Percentiles rank a stretch among this genome's conserved stretches.
Evolutionary conservation across 2,888 invertebrate genomes (phyloP).

Genomic region (Physocephala rufipes): DNA sequence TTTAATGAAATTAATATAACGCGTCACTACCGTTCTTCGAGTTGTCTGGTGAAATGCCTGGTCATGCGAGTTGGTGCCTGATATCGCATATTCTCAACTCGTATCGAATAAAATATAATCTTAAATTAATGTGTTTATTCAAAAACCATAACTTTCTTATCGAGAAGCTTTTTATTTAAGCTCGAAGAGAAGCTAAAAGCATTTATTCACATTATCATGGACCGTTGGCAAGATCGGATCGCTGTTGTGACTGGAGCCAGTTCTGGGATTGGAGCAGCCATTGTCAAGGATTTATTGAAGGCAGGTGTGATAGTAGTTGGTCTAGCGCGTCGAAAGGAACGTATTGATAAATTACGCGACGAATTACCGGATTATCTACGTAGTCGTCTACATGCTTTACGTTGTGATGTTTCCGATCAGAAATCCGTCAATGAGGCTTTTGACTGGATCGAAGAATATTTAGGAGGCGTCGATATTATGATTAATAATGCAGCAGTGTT

Average conservation of each 20-base stretch:
- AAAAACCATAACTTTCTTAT: no score
- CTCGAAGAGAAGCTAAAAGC: neutral
- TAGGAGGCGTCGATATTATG: conserved; percentile 70
- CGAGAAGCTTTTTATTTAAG: no score
- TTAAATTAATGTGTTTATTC: no score
- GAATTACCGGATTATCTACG: conserved; percentile 50
- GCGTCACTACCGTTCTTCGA: no score
- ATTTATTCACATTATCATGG: conserved; percentile 64
- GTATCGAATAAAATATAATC: no score
- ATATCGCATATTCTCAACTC: no score
- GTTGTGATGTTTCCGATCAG: conserved; percentile 69
- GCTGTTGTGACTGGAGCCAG: conserved; percentile 75
- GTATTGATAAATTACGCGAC: conserved; percentile 58
- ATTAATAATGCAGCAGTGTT: conserved; percentile 71
- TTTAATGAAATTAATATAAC: no score
- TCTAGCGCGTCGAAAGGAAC: conserved; percentile 67
- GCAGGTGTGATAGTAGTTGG: conserved; percentile 70
- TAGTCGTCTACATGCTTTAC: conserved; percentile 54
- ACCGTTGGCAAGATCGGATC: conserved; percentile 71
- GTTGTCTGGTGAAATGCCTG: no score
- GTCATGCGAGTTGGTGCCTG: no score
- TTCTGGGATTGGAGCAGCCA: conserved; percentile 70
- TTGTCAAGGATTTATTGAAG: conserved; percentile 65
- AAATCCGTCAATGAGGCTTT: conserved; percentile 69
- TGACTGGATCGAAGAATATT: conserved; percentile 65